Evolutionary conservation across 2,113 vertebrate species (phyloP), one percentile per base, ranked within the genome.

Genomic region (Epinephelus moara): DNA sequence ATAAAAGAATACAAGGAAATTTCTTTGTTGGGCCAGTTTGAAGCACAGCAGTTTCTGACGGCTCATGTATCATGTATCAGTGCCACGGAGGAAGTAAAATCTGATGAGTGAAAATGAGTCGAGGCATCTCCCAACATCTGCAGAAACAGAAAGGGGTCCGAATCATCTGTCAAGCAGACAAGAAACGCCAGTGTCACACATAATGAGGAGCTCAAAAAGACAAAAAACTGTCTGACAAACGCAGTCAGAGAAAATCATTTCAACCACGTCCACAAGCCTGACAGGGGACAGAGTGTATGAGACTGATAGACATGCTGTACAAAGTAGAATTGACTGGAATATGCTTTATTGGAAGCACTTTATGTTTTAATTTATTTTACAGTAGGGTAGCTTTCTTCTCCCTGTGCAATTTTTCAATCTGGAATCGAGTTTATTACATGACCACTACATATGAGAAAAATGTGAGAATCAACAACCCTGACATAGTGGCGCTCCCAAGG

Each of bases 141-240:
- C 73, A 55, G 73, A 55, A 66, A 66, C 60, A 76, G 49, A 45
- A 4, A 2, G 37, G 9, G n/a, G 50, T 66, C 25, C 2, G 3
- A 45, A 56, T 76, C 52, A 67, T 57, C 37, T 67, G 62, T 76
- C 62, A 45, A 12, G 17, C 17, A 30, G 37, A 55, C 62, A 45
- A 76, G 62, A 67, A 57, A 3, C 30, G 18, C 23, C 62, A 60
- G 55, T 47, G 55, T 59, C 40, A 47, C 23, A 47, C 60, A 75
- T 75, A 55, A 64, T 64, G 73, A 75, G 72, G 59, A 23, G 60
- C 21, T 7, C 30, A 37, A 62, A 56, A 70, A 47, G 2, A 47
- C 42, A 66, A n/a, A 45, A 42, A 49, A 45, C 6, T 37, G 8
- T 10, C 11, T 11, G 11, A 15, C 57, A 66, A 42, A 47, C 14